Conservation (phyloP, 2,797 vertebrate genomes). For the Microtus californicus region DNA sequence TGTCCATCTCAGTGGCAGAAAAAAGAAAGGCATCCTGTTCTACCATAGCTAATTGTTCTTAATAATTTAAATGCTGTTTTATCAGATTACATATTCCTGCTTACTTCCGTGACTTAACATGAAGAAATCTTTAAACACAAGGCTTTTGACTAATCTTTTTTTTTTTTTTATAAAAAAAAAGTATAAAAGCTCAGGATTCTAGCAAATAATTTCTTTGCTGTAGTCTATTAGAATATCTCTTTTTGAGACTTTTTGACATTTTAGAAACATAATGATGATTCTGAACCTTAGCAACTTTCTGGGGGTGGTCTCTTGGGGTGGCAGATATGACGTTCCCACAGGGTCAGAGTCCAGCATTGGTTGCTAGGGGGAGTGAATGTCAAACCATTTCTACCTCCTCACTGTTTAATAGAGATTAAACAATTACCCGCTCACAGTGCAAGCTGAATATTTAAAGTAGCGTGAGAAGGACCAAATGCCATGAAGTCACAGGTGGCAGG, state of each 20-base stretch:
- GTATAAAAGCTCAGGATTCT: not conserved
- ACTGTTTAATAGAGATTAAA: not conserved
- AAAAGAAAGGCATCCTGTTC: conserved; percentile 24
- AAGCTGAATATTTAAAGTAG: conserved; percentile 25
- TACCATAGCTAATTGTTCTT: conserved; percentile 53
- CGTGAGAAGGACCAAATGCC: not conserved
- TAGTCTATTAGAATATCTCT: conserved; percentile 1
- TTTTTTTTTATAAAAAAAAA: not conserved
- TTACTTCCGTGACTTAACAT: not conserved
- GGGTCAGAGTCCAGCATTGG: not conserved
- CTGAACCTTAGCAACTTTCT: not conserved
- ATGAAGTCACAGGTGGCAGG: no score
- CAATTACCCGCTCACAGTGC: not conserved
- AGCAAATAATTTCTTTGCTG: not conserved
- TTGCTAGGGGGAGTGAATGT: not conserved
- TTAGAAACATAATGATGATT: not conserved
- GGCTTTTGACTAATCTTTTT: conserved; percentile 51
- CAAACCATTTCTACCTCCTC: not conserved
- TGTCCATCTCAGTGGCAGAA: conserved; percentile 40
- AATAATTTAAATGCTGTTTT: conserved; percentile 68
- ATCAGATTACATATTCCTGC: conserved; percentile 59
- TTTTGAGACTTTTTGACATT: conserved; percentile 38
- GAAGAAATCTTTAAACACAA: conserved; percentile 45
- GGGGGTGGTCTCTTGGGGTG: not conserved
- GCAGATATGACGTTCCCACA: not conserved